Percentiles rank a stretch among this genome's conserved stretches.
phyloP scores from a whole-genome alignment of 2,113 vertebrate genomes.

The Zosterops japonicus region DNA sequence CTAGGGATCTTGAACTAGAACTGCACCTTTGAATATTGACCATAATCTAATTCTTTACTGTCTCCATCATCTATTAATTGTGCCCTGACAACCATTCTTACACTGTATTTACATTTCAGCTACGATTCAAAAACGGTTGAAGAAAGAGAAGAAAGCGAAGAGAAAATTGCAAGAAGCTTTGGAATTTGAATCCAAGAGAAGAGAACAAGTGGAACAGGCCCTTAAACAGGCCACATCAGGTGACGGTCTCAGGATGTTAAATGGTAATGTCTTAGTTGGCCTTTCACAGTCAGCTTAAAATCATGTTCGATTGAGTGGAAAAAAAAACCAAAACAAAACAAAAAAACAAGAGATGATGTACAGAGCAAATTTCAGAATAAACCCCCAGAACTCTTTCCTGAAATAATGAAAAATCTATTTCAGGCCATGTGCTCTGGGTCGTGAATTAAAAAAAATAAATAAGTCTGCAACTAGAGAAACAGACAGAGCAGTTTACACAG shows the following conservation, averaged over 20 bases:
- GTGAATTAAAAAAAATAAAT: conserved; percentile 46
- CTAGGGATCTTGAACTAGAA: background rate
- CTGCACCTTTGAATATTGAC: background rate
- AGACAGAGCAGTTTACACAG: conserved; percentile 26
- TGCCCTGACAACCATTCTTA: background rate
- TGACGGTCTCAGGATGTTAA: conserved; percentile 83
- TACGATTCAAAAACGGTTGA: conserved; percentile 89
- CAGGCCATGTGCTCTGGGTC: conserved; percentile 18
- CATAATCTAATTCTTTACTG: background rate
- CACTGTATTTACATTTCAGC: conserved; percentile 67
- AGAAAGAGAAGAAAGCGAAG: conserved; percentile 92
- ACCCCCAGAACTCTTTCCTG: background rate
- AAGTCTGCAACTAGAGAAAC: conserved; percentile 16
- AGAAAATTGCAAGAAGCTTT: conserved; percentile 92
- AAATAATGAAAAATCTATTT: conserved; percentile 57
- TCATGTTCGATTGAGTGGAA: background rate
- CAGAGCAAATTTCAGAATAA: conserved; percentile 20
- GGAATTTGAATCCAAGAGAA: conserved; percentile 87
- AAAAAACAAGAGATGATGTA: background rate
- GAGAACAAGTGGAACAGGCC: conserved; percentile 88
- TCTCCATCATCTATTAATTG: background rate
- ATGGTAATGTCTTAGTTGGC: conserved; percentile 74
- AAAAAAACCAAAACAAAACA: background rate
- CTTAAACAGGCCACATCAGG: conserved; percentile 82
- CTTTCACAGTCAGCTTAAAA: conserved; percentile 34